phyloP scores from a whole-genome alignment of 2,797 vertebrate genomes.

The Buceros bicornis region DNA sequence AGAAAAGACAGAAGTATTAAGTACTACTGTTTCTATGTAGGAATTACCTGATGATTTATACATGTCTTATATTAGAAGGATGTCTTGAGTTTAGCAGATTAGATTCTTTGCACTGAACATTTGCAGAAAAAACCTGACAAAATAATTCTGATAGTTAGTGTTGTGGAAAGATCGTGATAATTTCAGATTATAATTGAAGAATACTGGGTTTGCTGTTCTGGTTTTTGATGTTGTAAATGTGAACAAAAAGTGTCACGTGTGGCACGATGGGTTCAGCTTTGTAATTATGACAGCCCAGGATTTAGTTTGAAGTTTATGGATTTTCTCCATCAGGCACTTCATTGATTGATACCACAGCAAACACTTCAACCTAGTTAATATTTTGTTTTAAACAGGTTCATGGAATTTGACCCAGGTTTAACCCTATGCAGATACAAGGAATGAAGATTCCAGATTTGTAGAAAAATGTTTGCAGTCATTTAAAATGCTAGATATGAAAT shows the following conservation, averaged over 20 bases:
- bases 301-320: neutral
- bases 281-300: neutral
- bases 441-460: neutral
- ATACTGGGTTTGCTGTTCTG: neutral
- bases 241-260: neutral
- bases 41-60: neutral
- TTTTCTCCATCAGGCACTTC: neutral
- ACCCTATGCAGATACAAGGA: neutral
- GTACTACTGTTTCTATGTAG: neutral
- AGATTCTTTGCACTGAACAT: neutral
- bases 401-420: slow-evolving; percentile 53
- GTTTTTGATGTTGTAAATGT: neutral
- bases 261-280: neutral
- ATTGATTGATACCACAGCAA: slow-evolving; percentile 36
- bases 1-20: neutral
- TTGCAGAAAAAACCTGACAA: neutral
- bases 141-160: rapidly evolving
- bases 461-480: neutral
- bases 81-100: neutral
- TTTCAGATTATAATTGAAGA: neutral
- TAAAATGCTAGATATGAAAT: neutral
- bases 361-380: slow-evolving; percentile 47
- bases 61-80: neutral
- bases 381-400: slow-evolving; percentile 4
- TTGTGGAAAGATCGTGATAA: neutral